phyloP scores from a whole-genome alignment of 2,113 vertebrate species.

The Lasiurus cinereus region DNA sequence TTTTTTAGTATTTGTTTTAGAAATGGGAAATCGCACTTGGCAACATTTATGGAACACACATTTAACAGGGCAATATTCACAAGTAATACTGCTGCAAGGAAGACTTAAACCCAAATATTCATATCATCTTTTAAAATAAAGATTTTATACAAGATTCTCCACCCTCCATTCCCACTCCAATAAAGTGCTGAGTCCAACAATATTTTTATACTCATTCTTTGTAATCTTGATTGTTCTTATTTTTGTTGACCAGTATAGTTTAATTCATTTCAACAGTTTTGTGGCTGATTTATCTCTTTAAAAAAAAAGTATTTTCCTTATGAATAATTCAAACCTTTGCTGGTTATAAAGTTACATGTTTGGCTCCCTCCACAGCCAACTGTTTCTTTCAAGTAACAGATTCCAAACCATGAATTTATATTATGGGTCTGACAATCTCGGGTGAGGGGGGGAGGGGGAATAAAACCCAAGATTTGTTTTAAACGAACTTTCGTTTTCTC shows the following conservation, averaged over 20 bases:
- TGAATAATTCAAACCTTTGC: constrained; percentile 76
- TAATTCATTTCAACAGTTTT: constrained; percentile 70
- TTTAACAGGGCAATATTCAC: background rate
- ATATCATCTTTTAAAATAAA: constrained; percentile 37
- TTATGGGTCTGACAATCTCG: constrained; percentile 41
- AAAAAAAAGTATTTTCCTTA: constrained; percentile 28
- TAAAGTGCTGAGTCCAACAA: background rate
- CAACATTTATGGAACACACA: constrained; percentile 23
- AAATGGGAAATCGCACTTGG: constrained; percentile 40
- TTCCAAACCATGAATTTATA: constrained; percentile 51
- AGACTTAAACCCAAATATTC: background rate
- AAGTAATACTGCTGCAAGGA: background rate
- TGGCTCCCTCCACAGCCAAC: constrained; percentile 58
- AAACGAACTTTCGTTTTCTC: constrained; percentile 62
- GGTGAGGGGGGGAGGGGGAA: background rate
- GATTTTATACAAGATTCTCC: constrained; percentile 3
- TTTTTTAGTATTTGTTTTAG: constrained; percentile 64
- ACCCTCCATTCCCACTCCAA: background rate
- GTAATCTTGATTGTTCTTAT: constrained; percentile 48
- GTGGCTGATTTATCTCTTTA: constrained; percentile 63
- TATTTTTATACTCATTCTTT: constrained; percentile 39
- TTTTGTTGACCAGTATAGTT: constrained; percentile 73
- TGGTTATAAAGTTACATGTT: constrained; percentile 72
- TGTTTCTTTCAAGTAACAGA: constrained; percentile 58
- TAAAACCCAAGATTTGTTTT: constrained; percentile 64